Percentiles rank a stretch among this genome's conserved stretches.
Evolutionary conservation across 2,888 invertebrate species (phyloP).

Genomic region (Lutraria lutraria): DNA sequence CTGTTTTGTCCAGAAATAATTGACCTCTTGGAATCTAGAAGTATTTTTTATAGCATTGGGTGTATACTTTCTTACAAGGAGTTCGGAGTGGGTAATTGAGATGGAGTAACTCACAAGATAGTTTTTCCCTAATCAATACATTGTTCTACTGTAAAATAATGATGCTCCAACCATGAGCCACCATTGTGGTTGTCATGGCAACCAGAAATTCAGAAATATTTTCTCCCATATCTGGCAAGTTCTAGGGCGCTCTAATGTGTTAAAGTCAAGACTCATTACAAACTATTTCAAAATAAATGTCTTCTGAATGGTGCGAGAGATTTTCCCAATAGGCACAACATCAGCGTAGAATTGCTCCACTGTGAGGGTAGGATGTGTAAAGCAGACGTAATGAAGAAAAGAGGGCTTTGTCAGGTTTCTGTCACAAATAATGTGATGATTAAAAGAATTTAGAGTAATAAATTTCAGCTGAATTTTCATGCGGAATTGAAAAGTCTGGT

Average conservation of each 20-base stretch:
- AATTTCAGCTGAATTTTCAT: background rate
- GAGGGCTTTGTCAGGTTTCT: background rate
- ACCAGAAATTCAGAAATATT: conserved; percentile 48
- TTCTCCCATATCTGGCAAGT: conserved; percentile 55
- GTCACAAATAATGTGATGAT: conserved; percentile 2
- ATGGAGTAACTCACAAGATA: conserved; percentile 46
- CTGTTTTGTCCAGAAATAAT: conserved; percentile 23
- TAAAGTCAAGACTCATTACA: conserved; percentile 62
- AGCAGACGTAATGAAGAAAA: conserved; percentile 15
- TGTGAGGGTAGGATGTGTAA: background rate
- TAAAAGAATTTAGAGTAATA: background rate
- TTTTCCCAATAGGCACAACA: conserved; percentile 36
- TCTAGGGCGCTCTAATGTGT: conserved; percentile 49
- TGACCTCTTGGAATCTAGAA: background rate
- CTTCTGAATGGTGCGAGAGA: conserved; percentile 35
- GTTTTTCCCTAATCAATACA: conserved; percentile 52
- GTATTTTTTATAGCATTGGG: conserved; percentile 34
- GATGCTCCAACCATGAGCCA: conserved; percentile 51
- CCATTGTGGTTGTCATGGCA: conserved; percentile 58
- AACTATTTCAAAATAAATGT: conserved; percentile 56
- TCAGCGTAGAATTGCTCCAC: conserved; percentile 26
- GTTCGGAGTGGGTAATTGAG: conserved; percentile 27
- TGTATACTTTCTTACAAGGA: conserved; percentile 32
- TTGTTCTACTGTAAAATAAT: conserved; percentile 56
- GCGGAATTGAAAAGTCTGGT: background rate